These are phyloP conservation scores for Vulpes lagopus DNA, from an alignment of 2,113 vertebrate species.

Conservation along the genomic window DNA sequence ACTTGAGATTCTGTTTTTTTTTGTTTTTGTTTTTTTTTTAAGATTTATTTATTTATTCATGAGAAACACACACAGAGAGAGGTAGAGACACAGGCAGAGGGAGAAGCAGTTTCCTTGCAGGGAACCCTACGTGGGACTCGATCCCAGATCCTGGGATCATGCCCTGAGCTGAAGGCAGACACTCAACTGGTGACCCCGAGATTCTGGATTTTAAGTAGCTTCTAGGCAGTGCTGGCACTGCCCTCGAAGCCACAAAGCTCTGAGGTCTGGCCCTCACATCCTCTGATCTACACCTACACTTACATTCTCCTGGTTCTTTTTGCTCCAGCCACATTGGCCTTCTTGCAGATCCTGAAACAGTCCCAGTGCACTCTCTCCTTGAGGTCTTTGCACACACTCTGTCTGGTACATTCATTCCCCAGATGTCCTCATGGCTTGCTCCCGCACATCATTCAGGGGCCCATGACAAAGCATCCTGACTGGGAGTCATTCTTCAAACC, in stretches of 20 bases:
- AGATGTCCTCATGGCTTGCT: neutral
- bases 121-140: too few relatives aligned
- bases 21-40: too few relatives aligned
- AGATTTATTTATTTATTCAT: too few relatives aligned
- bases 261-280: neutral
- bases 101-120: too few relatives aligned
- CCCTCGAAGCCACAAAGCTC: rapidly evolving
- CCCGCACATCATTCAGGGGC: neutral
- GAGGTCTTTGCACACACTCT: neutral
- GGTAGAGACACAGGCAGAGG: too few relatives aligned
- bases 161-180: too few relatives aligned
- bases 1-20: neutral
- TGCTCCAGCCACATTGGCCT: neutral
- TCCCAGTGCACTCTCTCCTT: neutral
- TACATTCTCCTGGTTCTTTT: neutral
- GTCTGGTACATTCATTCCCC: neutral
- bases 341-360: neutral
- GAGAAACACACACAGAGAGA: too few relatives aligned
- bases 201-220: neutral
- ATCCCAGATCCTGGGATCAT: too few relatives aligned
- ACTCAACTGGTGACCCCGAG: too few relatives aligned
- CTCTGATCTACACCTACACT: neutral
- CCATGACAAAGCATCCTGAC: conserved; percentile 61
- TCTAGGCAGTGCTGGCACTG: neutral
- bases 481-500: conserved; percentile 59